These are phyloP conservation scores for Pangasius larnaudii DNA, from an alignment of 2,797 vertebrate genomes.

Conservation along the genomic window DNA sequence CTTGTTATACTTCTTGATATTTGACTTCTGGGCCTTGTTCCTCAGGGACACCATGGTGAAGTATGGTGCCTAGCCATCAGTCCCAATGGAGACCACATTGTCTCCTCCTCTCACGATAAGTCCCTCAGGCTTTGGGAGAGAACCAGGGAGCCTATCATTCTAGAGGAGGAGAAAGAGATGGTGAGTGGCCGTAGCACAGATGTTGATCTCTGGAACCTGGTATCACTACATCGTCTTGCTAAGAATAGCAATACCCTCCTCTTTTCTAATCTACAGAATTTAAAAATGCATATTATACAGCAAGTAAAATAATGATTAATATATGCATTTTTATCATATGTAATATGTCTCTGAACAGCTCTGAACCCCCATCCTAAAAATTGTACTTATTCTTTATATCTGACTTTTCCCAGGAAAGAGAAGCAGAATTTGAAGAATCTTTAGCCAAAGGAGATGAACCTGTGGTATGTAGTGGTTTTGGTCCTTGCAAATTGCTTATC, in stretches of 20 bases:
- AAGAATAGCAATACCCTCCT: not conserved
- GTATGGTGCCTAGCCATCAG: slow-evolving; percentile 94
- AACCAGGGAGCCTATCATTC: slow-evolving; percentile 90
- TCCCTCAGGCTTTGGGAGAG: slow-evolving; percentile 96
- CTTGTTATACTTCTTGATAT: slow-evolving; percentile 21
- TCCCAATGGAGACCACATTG: slow-evolving; percentile 91
- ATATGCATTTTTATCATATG: not conserved
- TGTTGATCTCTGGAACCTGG: not conserved
- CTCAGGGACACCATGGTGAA: slow-evolving; percentile 92
- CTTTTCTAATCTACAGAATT: not conserved
- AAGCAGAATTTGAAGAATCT: slow-evolving; percentile 93
- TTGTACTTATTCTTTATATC: not conserved
- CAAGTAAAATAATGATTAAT: not conserved
- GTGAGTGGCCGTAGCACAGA: slow-evolving; percentile 70
- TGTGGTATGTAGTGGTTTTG: slow-evolving; percentile 78
- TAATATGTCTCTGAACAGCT: not conserved
- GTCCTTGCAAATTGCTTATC: not conserved
- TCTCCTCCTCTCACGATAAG: slow-evolving; percentile 93
- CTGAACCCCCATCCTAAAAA: not conserved
- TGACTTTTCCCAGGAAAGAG: slow-evolving; percentile 79
- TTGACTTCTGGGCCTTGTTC: slow-evolving; percentile 23
- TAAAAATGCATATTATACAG: not conserved
- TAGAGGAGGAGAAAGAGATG: slow-evolving; percentile 95
- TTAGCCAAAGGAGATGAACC: slow-evolving; percentile 87
- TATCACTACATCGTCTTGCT: not conserved